These are phyloP conservation scores for Bradysia coprophila DNA, from an alignment of 1,140 invertebrate genomes.

Conservation along the genomic window DNA sequence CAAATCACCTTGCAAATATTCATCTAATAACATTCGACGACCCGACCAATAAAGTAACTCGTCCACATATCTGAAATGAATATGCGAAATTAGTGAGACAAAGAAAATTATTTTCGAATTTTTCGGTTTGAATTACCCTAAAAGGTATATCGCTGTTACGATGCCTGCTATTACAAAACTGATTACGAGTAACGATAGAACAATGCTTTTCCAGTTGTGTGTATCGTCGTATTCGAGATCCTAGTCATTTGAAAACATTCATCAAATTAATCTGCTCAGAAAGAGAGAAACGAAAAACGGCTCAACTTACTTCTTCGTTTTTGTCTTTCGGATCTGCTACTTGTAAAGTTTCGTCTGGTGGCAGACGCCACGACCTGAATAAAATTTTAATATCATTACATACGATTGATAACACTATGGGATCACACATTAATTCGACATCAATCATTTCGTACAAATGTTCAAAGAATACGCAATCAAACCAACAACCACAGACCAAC, in stretches of 20 bases:
- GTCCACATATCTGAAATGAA: slow-evolving; percentile 48
- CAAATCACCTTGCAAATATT: slow-evolving; percentile 58
- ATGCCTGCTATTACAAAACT: slow-evolving; percentile 67
- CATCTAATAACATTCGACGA: slow-evolving; percentile 57
- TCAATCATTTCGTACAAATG: too few relatives aligned
- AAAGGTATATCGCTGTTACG: slow-evolving; percentile 64
- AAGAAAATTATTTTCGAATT: not conserved
- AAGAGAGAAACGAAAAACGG: slow-evolving; percentile 2
- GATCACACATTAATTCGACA: too few relatives aligned
- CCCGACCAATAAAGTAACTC: slow-evolving; percentile 72
- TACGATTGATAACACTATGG: too few relatives aligned
- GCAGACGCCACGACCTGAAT: slow-evolving; percentile 74
- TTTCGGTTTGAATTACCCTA: slow-evolving; percentile 43
- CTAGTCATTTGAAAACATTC: slow-evolving; percentile 8
- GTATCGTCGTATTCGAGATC: slow-evolving; percentile 54
- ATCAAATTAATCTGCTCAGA: not conserved
- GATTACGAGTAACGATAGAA: slow-evolving; percentile 68
- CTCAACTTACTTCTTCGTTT: slow-evolving; percentile 29
- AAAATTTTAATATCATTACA: too few relatives aligned
- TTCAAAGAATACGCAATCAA: too few relatives aligned
- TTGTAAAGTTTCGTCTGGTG: slow-evolving; percentile 73
- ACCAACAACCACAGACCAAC: too few relatives aligned
- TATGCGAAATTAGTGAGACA: not conserved
- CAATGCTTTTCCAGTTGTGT: slow-evolving; percentile 71
- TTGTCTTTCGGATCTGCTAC: slow-evolving; percentile 68